Evolutionary conservation across 2,113 vertebrate species (phyloP).

Genomic region (Lipophrys pholis): DNA sequence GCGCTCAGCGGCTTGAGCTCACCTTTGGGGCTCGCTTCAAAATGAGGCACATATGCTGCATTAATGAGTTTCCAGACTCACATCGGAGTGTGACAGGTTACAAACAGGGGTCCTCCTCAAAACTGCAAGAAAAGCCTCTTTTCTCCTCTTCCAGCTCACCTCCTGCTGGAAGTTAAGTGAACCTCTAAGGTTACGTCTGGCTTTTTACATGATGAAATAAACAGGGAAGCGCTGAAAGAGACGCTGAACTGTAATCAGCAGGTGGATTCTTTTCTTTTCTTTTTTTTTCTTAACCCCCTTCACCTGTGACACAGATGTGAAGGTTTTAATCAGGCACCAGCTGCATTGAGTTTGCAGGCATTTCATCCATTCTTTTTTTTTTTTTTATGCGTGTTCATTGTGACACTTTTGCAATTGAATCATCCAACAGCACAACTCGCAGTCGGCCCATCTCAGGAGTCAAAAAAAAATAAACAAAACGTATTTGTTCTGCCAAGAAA

Average conservation of each 20-base stretch:
- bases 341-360: neutral
- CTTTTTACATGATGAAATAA: constrained; percentile 52
- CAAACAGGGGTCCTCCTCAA: constrained; percentile 25
- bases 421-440: neutral
- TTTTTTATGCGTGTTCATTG: no score
- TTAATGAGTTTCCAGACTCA: constrained; percentile 75
- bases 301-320: constrained; percentile 33
- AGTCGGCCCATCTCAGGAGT: neutral
- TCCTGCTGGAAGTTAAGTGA: constrained; percentile 59
- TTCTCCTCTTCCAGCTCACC: constrained; percentile 45
- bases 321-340: constrained; percentile 29
- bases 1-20: constrained; percentile 22
- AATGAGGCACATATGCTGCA: constrained; percentile 73
- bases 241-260: constrained; percentile 31
- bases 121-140: constrained; percentile 2
- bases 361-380: no score
- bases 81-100: constrained; percentile 60
- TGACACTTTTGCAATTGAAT: neutral
- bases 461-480: neutral
- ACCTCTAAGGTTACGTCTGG: constrained; percentile 55
- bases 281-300: neutral
- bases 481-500: no score
- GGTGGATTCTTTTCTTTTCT: constrained; percentile 13
- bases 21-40: constrained; percentile 53
- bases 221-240: constrained; percentile 39